Percentiles rank a stretch among this genome's conserved stretches.
Evolutionary conservation across 1,140 invertebrate genomes (phyloP).

Genomic region (Trissolcus basalis): DNA sequence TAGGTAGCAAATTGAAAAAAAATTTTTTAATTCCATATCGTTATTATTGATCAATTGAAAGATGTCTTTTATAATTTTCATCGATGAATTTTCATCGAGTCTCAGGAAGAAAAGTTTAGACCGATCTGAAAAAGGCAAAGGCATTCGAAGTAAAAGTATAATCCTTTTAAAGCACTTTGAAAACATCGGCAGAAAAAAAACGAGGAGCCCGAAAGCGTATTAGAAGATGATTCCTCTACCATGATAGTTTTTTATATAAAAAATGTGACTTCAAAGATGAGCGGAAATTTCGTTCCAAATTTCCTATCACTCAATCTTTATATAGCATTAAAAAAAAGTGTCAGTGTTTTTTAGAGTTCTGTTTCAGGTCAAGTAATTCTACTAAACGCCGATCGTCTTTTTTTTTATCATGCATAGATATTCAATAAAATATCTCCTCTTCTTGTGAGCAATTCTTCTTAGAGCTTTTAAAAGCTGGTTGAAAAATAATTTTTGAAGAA

Average conservation of each 20-base stretch:
- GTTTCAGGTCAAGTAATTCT: slow-evolving; percentile 24
- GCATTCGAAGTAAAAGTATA: slow-evolving; percentile 25
- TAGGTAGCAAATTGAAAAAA: too few relatives aligned
- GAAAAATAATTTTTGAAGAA: slow-evolving; percentile 7
- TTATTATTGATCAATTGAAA: too few relatives aligned
- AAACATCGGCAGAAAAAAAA: slow-evolving; percentile 14
- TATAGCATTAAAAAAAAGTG: too few relatives aligned
- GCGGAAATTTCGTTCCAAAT: too few relatives aligned
- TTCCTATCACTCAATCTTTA: too few relatives aligned
- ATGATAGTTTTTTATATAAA: slow-evolving; percentile 35
- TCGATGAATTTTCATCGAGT: too few relatives aligned
- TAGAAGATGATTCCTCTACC: slow-evolving; percentile 22
- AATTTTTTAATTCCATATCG: too few relatives aligned
- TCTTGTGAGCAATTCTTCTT: too few relatives aligned
- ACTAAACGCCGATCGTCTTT: slow-evolving; percentile 8
- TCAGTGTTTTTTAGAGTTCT: too few relatives aligned
- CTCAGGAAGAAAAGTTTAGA: slow-evolving; percentile 13
- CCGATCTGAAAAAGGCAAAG: slow-evolving; percentile 12
- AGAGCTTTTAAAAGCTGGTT: too few relatives aligned
- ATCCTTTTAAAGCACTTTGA: slow-evolving; percentile 31
- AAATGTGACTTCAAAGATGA: slow-evolving; percentile 14
- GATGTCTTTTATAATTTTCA: too few relatives aligned
- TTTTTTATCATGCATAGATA: slow-evolving; percentile 12
- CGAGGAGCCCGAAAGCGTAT: slow-evolving; percentile 14
- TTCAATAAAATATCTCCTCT: background rate